These are phyloP conservation scores for Oryzias woworae DNA, from an alignment of 2,113 vertebrate genomes.

Conservation along the genomic window DNA sequence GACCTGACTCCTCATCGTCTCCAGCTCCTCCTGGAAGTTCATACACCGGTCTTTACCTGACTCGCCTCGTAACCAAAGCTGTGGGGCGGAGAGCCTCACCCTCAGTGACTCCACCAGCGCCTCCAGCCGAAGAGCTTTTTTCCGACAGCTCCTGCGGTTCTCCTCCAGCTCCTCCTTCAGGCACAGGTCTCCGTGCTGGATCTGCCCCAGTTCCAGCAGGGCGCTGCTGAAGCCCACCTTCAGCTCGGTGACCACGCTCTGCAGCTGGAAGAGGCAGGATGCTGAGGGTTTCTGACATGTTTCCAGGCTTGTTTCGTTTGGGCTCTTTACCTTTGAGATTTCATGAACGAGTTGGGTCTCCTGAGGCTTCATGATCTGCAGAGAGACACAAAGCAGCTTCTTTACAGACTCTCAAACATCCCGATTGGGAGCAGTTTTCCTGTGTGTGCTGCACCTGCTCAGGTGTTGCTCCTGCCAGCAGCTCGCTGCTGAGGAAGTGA, in stretches of 20 bases:
- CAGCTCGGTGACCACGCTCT: slow-evolving; percentile 77
- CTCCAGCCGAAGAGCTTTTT: slow-evolving; percentile 70
- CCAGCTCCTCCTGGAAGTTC: slow-evolving; percentile 70
- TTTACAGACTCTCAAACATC: slow-evolving; percentile 32
- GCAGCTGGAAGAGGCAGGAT: slow-evolving; percentile 56
- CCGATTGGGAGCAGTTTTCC: too few relatives aligned
- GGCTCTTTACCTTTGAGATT: slow-evolving; percentile 76
- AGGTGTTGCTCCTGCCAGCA: slow-evolving; percentile 67
- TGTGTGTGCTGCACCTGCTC: slow-evolving; percentile 41
- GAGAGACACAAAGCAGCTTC: slow-evolving; percentile 52
- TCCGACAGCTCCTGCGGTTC: slow-evolving; percentile 70
- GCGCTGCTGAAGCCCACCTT: slow-evolving; percentile 74
- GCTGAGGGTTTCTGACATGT: background rate
- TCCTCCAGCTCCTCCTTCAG: slow-evolving; percentile 77
- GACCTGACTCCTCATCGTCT: slow-evolving; percentile 70
- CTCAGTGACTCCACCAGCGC: slow-evolving; percentile 70
- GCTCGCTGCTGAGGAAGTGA: slow-evolving; percentile 70
- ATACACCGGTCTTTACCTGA: background rate
- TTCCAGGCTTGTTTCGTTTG: background rate
- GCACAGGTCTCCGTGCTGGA: slow-evolving; percentile 75
- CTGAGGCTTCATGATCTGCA: slow-evolving; percentile 75
- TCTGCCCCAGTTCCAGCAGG: slow-evolving; percentile 73
- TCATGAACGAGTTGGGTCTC: slow-evolving; percentile 73
- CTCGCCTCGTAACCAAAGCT: background rate
- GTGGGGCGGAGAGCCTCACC: slow-evolving; percentile 47